These are phyloP conservation scores for Aphidius colemani DNA, from an alignment of 2,888 invertebrate genomes.

Conservation along the genomic window DNA sequence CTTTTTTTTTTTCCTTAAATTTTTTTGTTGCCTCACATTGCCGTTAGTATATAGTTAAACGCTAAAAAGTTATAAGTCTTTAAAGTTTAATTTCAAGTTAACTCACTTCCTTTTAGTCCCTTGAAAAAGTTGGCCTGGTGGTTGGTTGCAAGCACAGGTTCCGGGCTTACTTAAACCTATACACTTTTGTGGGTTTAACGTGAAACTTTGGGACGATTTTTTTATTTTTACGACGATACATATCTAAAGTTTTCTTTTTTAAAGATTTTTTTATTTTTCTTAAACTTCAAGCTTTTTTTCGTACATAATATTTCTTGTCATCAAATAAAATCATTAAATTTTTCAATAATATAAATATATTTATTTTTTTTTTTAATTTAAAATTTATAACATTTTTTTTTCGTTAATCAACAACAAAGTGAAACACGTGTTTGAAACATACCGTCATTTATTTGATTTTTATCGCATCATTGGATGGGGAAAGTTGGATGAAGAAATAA, in stretches of 20 bases:
- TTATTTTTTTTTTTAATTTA: no score
- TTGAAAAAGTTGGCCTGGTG: conserved; percentile 16
- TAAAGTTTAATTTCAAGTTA: conserved; percentile 48
- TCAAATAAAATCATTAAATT: no score
- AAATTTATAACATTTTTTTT: neutral
- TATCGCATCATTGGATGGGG: no score
- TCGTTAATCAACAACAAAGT: conserved; percentile 2
- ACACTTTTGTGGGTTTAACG: conserved; percentile 8
- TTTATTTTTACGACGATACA: conserved; percentile 34
- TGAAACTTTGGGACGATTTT: conserved; percentile 36
- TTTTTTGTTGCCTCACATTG: conserved; percentile 1
- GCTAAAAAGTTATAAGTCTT: conserved; percentile 49
- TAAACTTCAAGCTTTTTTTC: conserved; percentile 10
- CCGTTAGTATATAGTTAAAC: conserved; percentile 30
- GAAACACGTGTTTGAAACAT: neutral
- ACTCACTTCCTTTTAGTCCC: conserved; percentile 31
- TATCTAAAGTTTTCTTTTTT: conserved; percentile 34
- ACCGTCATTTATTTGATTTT: conserved; percentile 3
- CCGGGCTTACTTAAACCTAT: conserved; percentile 13
- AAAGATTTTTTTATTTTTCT: neutral
- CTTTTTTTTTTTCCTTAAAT: neutral
- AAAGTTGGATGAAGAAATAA: no score
- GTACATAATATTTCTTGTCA: no score
- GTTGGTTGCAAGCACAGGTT: conserved; percentile 8
- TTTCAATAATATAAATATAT: no score